A percentile compares a stretch with the other conserved stretches of the same genome.
These are phyloP conservation scores for Cryptophagus acutangulus DNA, from an alignment of 2,888 invertebrate genomes.

Conservation along the genomic window DNA sequence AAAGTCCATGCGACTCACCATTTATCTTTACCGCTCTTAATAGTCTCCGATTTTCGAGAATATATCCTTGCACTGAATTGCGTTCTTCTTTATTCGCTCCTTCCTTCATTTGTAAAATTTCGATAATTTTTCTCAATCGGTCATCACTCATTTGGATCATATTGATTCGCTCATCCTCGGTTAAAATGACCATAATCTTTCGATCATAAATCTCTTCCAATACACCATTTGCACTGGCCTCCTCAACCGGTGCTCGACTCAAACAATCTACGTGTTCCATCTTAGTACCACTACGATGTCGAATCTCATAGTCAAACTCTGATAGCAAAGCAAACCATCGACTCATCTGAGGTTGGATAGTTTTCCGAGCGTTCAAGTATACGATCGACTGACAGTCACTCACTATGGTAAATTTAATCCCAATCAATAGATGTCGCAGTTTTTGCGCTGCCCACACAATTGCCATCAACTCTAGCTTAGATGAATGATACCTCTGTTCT, in stretches of 20 bases:
- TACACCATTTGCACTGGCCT: conserved; percentile 11
- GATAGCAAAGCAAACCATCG: conserved; percentile 23
- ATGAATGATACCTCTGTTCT: conserved; percentile 29
- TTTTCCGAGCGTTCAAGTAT: conserved; percentile 26
- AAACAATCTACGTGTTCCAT: conserved; percentile 29
- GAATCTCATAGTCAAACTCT: conserved; percentile 26
- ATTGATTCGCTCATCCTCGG: conserved; percentile 16
- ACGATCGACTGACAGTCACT: conserved; percentile 31
- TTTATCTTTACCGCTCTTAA: conserved; percentile 11
- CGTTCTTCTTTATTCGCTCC: conserved; percentile 13
- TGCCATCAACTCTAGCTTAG: conserved; percentile 28
- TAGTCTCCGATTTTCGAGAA: conserved; percentile 12
- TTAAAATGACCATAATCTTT: conserved; percentile 12
- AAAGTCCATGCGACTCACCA: conserved; percentile 13
- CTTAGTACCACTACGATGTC: conserved; percentile 24
- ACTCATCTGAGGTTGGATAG: conserved; percentile 26
- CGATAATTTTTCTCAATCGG: conserved; percentile 13
- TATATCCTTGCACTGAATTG: conserved; percentile 14
- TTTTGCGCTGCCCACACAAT: conserved; percentile 27
- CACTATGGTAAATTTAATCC: conserved; percentile 12
- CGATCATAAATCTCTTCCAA: conserved; percentile 9
- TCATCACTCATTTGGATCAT: conserved; percentile 17
- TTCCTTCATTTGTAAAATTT: conserved; percentile 11
- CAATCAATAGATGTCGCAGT: conserved; percentile 26
- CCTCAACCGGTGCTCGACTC: conserved; percentile 23